These are phyloP conservation scores for Heliconius himera DNA, from an alignment of 1,140 invertebrate genomes.

Conservation along the genomic window DNA sequence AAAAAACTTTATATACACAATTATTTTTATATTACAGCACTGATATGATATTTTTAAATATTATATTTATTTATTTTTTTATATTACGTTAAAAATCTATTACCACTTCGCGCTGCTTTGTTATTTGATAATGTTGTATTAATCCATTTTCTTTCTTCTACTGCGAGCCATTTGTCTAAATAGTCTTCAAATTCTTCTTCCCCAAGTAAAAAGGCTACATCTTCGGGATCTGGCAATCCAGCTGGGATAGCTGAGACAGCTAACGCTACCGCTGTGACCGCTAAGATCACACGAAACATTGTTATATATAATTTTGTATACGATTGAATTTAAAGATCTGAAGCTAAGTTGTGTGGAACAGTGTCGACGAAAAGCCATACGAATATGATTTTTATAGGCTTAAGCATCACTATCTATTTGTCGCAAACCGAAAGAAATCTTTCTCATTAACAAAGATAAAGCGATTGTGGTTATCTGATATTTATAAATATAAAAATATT, in stretches of 20 bases:
- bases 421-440: neutral
- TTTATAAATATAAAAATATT: neutral
- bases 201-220: conserved; percentile 54
- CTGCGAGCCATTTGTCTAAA: conserved; percentile 62
- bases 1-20: too few relatives aligned
- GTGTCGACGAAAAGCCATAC: neutral
- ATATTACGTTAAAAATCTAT: neutral
- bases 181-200: conserved; percentile 76
- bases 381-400: neutral
- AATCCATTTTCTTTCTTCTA: conserved; percentile 51
- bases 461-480: conserved; percentile 2
- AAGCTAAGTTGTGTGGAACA: neutral
- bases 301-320: neutral
- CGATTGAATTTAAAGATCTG: neutral
- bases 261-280: conserved; percentile 16
- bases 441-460: conserved; percentile 11
- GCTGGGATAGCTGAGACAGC: conserved; percentile 39
- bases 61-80: too few relatives aligned
- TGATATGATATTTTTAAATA: too few relatives aligned
- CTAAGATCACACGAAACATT: conserved; percentile 36
- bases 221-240: conserved; percentile 48
- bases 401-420: neutral
- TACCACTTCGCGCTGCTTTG: conserved; percentile 48
- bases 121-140: conserved; percentile 42
- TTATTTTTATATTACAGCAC: too few relatives aligned